phyloP scores from a whole-genome alignment of 2,797 vertebrate species.

The Gouania willdenowi region DNA sequence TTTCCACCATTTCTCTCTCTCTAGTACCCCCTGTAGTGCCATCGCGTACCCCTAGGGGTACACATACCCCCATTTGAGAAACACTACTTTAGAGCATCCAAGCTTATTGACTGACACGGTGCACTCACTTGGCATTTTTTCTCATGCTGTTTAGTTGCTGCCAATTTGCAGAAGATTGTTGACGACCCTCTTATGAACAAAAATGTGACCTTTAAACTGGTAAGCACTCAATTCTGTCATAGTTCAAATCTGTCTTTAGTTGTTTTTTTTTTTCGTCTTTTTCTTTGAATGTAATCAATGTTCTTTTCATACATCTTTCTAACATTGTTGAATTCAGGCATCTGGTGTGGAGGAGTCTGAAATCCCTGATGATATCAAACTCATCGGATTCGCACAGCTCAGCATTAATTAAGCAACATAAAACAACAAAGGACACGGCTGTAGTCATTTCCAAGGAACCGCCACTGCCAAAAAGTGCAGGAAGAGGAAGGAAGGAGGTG shows the following conservation, averaged over 20 bases:
- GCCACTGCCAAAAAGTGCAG: constrained; percentile 90
- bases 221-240: too few relatives aligned
- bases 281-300: too few relatives aligned
- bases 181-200: constrained; percentile 90
- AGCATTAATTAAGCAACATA: constrained; percentile 86
- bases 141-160: constrained; percentile 82
- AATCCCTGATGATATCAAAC: constrained; percentile 91
- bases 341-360: constrained; percentile 91
- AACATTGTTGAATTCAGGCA: constrained; percentile 71
- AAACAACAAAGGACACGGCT: constrained; percentile 58
- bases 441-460: constrained; percentile 75
- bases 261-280: too few relatives aligned
- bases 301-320: neutral
- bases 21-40: too few relatives aligned
- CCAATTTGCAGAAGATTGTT: constrained; percentile 97
- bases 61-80: too few relatives aligned
- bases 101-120: neutral
- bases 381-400: constrained; percentile 95
- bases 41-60: too few relatives aligned
- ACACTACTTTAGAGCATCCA: too few relatives aligned
- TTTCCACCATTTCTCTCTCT: too few relatives aligned
- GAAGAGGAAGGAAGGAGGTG: constrained; percentile 43
- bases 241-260: too few relatives aligned
- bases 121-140: constrained; percentile 9
- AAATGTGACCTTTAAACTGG: constrained; percentile 96